A percentile compares a stretch with the other conserved stretches of the same genome.
Evolutionary conservation across 1,140 invertebrate genomes (phyloP).

Genomic region (Vollenhovia emeryi): DNA sequence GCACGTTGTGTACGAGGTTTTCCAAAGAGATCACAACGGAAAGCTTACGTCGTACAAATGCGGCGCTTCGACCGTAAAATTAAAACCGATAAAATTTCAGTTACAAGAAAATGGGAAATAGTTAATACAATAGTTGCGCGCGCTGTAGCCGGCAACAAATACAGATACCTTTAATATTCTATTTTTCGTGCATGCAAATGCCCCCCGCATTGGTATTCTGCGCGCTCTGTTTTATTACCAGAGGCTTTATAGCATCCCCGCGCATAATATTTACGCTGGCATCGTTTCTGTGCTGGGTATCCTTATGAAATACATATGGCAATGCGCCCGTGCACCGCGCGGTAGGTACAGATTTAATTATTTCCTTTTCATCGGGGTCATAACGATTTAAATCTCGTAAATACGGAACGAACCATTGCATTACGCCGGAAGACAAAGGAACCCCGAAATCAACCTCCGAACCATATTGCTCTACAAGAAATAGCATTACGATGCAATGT

Average conservation of each 20-base stretch:
- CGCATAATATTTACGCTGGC: constrained; percentile 52
- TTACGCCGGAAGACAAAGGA: neutral
- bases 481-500: neutral
- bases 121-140: constrained; percentile 22
- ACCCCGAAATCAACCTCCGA: neutral
- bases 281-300: constrained; percentile 45
- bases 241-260: constrained; percentile 21
- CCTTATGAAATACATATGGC: constrained; percentile 49
- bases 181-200: constrained; percentile 56
- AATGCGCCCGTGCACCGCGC: neutral
- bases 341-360: constrained; percentile 37
- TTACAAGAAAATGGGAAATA: constrained; percentile 29
- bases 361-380: constrained; percentile 11
- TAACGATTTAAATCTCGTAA: constrained; percentile 55
- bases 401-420: neutral
- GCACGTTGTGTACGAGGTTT: neutral
- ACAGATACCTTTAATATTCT: constrained; percentile 41
- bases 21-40: neutral
- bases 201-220: constrained; percentile 40
- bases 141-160: constrained; percentile 5
- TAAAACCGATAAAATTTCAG: constrained; percentile 29
- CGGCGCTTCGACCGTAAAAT: constrained; percentile 12
- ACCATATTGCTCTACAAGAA: neutral
- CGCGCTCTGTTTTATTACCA: constrained; percentile 52
- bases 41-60: neutral